Base-by-base conservation (phyloP, 1,140 invertebrate genomes). In the Danaus plexippus region DNA sequence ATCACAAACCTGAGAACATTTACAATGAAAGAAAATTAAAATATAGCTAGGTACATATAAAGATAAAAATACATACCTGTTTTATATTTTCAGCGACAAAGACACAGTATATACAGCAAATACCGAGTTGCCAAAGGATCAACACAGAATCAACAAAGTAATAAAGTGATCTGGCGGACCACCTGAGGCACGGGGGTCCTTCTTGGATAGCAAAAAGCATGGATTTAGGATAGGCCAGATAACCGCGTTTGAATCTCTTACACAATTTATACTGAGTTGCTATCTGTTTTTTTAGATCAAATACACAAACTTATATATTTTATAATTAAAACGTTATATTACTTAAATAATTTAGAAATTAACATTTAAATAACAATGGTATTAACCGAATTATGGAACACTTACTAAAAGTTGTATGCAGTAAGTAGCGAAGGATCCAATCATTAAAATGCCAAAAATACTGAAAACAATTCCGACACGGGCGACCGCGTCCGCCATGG, bases 61-160 rank as follows among this genome's bases (percentile, higher is more conserved):
- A 10, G 10, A 22, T 49, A 22, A 8, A 11, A 52, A 15, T 44
- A 9, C 15, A 73, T 12, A 93, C 89, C 80, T 94, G 90, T 79
- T 92, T 90, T 1, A 93, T 64, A 75, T 92, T 96, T 53, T 90
- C 89, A 0, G 93, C 90, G 7, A 96, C 91, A 76, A 96, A 97
- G 0, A 96, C 91, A 46, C 94, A 89, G 84, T 96, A 97, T 3
- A 96, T 93, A 80, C 92, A 94, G 75, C 95, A 96, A 61, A 95
- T 94, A 10, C 95, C 95, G 46, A 96, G 85, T 83, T 96, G 95
- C 66, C 94, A 95, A n/a, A 94, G 72, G 15, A 94, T 87, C 13
- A 97, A 88, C 57, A 94, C 92, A 2, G 87, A 62, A 57, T 93
- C 92, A 0, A 92, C 90, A 12, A 90, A 76, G 41, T 81, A 75